Evolutionary conservation across 2,797 vertebrate species (phyloP), one percentile per base, ranked within the genome.

Genomic region (Morelia viridis): DNA sequence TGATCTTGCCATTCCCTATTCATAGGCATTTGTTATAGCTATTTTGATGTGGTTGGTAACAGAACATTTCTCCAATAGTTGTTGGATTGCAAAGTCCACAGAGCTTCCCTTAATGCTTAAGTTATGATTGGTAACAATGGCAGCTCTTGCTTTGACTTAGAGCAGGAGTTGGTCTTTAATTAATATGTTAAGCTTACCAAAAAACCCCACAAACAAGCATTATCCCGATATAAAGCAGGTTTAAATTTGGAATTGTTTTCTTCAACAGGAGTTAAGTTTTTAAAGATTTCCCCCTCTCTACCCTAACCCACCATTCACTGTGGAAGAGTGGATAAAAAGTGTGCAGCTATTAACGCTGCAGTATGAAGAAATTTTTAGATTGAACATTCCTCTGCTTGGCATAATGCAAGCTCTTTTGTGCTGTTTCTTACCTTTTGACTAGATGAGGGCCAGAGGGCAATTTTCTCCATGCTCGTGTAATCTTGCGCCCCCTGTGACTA

Each of bases 401-500:
- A 94, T 97, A 97, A 97, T 97, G 94, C 89, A 93, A 76, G 92
- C 91, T 96, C 94, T 92, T 98, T 98, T 97, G 96, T 97, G 80
- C 94, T 93, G 87, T 96, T 97, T 96, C 93, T 95, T 94, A 96
- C 97, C 96, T 97, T 97, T 97, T 95, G 95, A 97, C 95, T 96
- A 93, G 91, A 96, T 97, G 96, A 97, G 96, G 97, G 97, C 97
- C 97, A 96, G 97, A 97, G 97, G 97, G 97, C 97, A 98, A 97
- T 98, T 98, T 98, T 97, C 97, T 97, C 96, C 95, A 95, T 96
- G 96, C 96, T 96, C 96, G 84, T 96, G 96, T 97, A 97, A 97
- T 97, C 96, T 96, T 86, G 94, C 96, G 94, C 97, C 96, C 97
- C 97, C 97, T 96, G 96, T 96, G 97, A 97, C 97, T 97, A 97